Base-by-base conservation (phyloP, 92 coral and sea anemone species). In the Ricordea florida region DNA sequence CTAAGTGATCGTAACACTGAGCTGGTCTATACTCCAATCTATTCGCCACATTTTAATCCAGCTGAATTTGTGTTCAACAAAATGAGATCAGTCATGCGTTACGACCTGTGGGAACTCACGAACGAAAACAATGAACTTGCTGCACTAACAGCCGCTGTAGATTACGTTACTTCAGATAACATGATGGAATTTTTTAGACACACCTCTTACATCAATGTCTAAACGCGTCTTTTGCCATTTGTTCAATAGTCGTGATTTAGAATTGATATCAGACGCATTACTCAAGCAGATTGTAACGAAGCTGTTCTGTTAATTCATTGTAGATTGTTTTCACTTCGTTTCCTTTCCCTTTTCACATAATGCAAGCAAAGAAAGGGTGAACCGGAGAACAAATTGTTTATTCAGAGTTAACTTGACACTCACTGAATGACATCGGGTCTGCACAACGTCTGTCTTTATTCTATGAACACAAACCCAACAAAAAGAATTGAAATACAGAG, bases 21-120 rank as follows among this genome's bases (percentile, higher is more conserved):
- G 41, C 52, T 47, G 11, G 34, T 34, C 15, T 51, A 69, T 35
- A 58, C 55, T 29, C 84, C 89, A 29, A 77, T 85, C 5, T 84
- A 84, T 37, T 84, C 89, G 11, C 80, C 78, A 2, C 80, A 84
- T 51, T 66, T 84, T 33, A 84, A 84, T 62, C 85, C 85, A 6
- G 80, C 51, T 1, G 85, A 84, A 40, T 66, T 58, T 38, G 85
- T 78, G 11, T 84, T 78, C 34, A 48, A 62, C 34, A 76, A 84
- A 77, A 51, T 83, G 53, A 60, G 89, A 6, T 40, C 66, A 7
- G 81, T 83, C 11, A 76, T 67, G 89, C 46, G 50, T 40, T 65
- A 75, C 29, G 58, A 83, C 2, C 76, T 82, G 27, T 73, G 69
- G 58, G 47, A 58, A 5, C 25, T 59, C 10, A 58, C 59, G 11